Evolutionary conservation across 1,140 invertebrate species (phyloP).

Genomic region (Artemia franciscana): DNA sequence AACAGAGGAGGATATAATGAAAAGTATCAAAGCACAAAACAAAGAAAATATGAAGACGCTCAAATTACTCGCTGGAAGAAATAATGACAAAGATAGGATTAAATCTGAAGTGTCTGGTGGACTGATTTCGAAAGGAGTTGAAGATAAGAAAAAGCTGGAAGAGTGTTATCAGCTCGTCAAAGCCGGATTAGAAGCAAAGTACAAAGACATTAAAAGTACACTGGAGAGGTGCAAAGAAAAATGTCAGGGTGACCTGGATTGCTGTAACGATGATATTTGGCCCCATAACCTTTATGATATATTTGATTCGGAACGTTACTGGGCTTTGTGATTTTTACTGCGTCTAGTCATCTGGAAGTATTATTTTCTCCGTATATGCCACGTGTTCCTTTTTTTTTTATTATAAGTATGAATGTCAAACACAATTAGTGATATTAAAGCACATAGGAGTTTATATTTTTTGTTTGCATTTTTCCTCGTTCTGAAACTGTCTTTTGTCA

Average conservation of each 20-base stretch:
- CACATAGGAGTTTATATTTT: too few relatives aligned
- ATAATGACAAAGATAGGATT: not conserved
- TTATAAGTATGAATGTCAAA: too few relatives aligned
- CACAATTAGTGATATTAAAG: too few relatives aligned
- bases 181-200: not conserved
- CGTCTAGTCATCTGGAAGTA: too few relatives aligned
- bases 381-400: too few relatives aligned
- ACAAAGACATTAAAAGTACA: not conserved
- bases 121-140: not conserved
- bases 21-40: not conserved
- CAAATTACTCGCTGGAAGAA: not conserved
- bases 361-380: too few relatives aligned
- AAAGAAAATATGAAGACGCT: not conserved
- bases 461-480: too few relatives aligned
- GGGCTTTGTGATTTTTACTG: not conserved
- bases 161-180: not conserved
- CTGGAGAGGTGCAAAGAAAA: not conserved
- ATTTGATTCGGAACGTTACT: not conserved
- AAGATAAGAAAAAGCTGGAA: not conserved
- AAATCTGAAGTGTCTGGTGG: not conserved
- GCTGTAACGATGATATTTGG: not conserved
- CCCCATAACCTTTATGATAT: not conserved
- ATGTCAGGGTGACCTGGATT: not conserved
- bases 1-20: not conserved
- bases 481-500: too few relatives aligned